phyloP scores from a whole-genome alignment of 1,140 invertebrate genomes.

The Drosophila azteca region DNA sequence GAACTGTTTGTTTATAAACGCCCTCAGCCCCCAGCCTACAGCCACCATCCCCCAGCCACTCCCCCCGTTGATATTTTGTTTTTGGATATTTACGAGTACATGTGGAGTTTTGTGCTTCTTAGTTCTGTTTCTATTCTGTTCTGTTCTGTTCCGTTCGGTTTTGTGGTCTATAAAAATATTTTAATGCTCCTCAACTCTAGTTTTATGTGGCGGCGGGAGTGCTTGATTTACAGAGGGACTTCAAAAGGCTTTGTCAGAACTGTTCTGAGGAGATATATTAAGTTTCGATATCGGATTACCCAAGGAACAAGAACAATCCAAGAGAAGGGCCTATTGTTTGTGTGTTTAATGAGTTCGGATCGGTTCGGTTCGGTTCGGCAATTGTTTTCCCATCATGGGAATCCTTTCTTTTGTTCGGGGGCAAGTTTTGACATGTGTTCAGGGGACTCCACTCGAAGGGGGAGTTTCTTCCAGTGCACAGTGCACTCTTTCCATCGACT shows the following conservation, averaged over 20 bases:
- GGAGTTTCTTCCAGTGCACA: constrained; percentile 35
- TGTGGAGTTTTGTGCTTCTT: constrained; percentile 28
- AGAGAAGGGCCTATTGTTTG: constrained; percentile 54
- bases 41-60: constrained; percentile 1
- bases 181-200: constrained; percentile 49
- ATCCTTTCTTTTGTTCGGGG: constrained; percentile 43
- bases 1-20: constrained; percentile 39
- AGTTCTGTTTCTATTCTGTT: constrained; percentile 20
- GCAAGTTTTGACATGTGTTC: constrained; percentile 69
- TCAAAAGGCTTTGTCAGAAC: constrained; percentile 64
- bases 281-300: constrained; percentile 69
- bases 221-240: constrained; percentile 44
- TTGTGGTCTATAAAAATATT: constrained; percentile 62
- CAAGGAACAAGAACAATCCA: constrained; percentile 44
- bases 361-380: constrained; percentile 39
- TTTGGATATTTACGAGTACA: constrained; percentile 36
- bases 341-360: constrained; percentile 60
- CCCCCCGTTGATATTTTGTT: constrained; percentile 15
- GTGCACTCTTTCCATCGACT: constrained; percentile 28
- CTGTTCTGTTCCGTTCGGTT: constrained; percentile 34
- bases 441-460: neutral
- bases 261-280: constrained; percentile 55
- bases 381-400: constrained; percentile 40
- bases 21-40: neutral
- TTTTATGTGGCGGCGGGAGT: constrained; percentile 35